A percentile compares a stretch with the other conserved stretches of the same genome.
Conservation (phyloP, 2,113 vertebrate genomes). For the Nothocercus nigrocapillus region DNA sequence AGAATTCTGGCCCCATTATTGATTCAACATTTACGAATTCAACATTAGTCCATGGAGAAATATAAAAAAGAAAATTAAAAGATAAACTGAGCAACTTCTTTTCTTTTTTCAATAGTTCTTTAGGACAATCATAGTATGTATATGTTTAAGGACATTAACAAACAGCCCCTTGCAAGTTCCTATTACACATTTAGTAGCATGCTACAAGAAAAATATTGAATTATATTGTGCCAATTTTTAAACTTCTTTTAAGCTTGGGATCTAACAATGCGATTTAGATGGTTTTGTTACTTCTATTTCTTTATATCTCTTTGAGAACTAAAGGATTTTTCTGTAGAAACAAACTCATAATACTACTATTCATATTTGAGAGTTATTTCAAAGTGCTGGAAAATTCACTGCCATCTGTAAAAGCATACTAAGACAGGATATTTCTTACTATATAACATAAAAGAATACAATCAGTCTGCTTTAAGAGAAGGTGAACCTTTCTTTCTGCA, state of each 20-base stretch:
- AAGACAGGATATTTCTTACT: not conserved
- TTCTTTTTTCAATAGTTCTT: not conserved
- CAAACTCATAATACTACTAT: not conserved
- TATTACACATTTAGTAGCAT: not conserved
- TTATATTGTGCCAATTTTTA: not conserved
- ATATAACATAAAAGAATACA: not conserved
- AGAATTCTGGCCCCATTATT: not conserved
- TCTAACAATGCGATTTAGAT: not conserved
- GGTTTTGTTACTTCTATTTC: not conserved
- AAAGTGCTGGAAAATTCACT: not conserved
- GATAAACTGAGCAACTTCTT: not conserved
- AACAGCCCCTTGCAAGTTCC: not conserved
- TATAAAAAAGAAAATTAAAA: not conserved
- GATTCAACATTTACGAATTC: not conserved
- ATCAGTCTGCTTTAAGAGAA: not conserved
- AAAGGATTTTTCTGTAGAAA: not conserved
- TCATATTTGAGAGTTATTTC: not conserved
- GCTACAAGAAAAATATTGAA: not conserved
- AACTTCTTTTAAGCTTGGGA: not conserved
- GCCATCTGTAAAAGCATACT: not conserved
- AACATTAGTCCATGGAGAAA: not conserved
- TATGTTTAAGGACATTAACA: not conserved
- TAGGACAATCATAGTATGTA: accelerated
- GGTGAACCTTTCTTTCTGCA: not conserved
- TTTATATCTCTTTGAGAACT: not conserved